These are phyloP conservation scores for Kryptolebias ocellatus DNA, from an alignment of 2,797 vertebrate species.

Conservation along the genomic window DNA sequence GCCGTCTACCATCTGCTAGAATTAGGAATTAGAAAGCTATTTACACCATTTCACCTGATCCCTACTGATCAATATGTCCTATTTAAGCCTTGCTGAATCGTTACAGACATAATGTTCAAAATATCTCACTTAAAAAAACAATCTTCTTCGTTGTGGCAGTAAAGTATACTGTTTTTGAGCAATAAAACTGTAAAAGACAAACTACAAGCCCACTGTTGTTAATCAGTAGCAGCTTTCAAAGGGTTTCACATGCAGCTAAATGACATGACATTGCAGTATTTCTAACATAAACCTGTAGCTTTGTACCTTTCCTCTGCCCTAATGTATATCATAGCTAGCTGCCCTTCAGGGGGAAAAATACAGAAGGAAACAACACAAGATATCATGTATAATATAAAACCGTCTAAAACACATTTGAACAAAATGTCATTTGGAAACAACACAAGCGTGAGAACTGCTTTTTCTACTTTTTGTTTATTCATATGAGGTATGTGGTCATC, in stretches of 20 bases:
- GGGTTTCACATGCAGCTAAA: constrained; percentile 5
- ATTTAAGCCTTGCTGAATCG: constrained; percentile 5
- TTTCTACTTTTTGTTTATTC: constrained; percentile 9
- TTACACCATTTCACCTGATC: neutral
- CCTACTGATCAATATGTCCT: constrained; percentile 6
- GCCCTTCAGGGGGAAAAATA: constrained; percentile 1
- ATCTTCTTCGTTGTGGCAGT: no score
- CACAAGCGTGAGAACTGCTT: neutral
- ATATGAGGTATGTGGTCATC: neutral
- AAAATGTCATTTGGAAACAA: neutral
- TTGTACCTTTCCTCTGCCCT: constrained; percentile 7
- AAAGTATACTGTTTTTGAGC: no score
- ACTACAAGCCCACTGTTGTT: constrained; percentile 13
- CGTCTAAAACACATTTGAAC: constrained; percentile 1
- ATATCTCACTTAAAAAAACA: no score
- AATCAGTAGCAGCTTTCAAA: constrained; percentile 9
- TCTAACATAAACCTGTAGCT: constrained; percentile 15
- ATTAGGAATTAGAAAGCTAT: neutral
- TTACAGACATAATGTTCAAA: neutral
- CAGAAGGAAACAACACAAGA: constrained; percentile 16
- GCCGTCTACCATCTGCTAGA: neutral
- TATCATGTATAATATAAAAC: constrained; percentile 2
- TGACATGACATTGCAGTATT: constrained; percentile 17
- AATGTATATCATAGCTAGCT: constrained; percentile 1
- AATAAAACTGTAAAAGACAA: neutral